These are phyloP conservation scores for Sebastes oblongus DNA, from an alignment of 2,797 vertebrate species.

Conservation along the genomic window DNA sequence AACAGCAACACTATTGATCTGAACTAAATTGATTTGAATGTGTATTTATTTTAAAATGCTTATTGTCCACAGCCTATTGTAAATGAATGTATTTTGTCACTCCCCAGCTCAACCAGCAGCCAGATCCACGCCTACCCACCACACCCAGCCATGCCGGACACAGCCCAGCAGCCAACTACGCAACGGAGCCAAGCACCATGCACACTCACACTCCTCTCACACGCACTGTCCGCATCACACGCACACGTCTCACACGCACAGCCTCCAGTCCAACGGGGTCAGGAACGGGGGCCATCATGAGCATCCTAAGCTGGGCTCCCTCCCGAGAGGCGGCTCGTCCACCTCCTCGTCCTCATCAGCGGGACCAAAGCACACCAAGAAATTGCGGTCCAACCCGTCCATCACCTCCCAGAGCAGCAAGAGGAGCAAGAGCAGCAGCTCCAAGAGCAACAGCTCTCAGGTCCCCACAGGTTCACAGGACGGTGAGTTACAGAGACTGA, in stretches of 20 bases:
- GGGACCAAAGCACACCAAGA: conserved; percentile 82
- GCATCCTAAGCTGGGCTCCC: conserved; percentile 74
- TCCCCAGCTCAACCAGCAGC: conserved; percentile 89
- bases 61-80: not conserved
- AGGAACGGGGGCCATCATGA: conserved; percentile 73
- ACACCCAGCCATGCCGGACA: conserved; percentile 72
- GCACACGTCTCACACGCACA: conserved; percentile 60
- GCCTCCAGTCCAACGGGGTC: conserved; percentile 72
- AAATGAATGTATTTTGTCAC: conserved; percentile 21
- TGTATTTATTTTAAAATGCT: not conserved
- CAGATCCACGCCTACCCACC: conserved; percentile 68
- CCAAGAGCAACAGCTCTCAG: conserved; percentile 90
- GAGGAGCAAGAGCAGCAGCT: conserved; percentile 93
- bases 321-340: conserved; percentile 77
- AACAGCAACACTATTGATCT: not conserved
- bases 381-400: conserved; percentile 89
- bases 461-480: conserved; percentile 92
- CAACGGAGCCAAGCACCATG: conserved; percentile 78
- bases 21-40: not conserved
- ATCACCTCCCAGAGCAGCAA: conserved; percentile 94
- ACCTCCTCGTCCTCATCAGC: conserved; percentile 80
- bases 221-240: conserved; percentile 69
- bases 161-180: conserved; percentile 80
- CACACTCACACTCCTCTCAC: conserved; percentile 57
- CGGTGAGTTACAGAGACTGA: conserved; percentile 78